Evolutionary conservation across 2,797 vertebrate species (phyloP).

Genomic region (Cossypha dichroa): DNA sequence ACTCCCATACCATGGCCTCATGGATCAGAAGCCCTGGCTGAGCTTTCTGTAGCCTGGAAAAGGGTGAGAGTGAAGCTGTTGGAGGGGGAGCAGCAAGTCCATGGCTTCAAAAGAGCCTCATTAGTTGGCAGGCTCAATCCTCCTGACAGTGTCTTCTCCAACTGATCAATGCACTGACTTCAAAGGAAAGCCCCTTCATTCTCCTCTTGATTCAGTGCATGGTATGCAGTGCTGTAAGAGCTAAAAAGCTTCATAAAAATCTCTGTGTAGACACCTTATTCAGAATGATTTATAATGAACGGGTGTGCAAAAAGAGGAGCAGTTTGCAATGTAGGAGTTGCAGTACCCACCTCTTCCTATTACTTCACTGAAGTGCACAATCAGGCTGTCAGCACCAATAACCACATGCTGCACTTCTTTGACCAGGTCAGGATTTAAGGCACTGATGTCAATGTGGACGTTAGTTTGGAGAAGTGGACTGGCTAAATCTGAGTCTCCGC

Average conservation of each 20-base stretch:
- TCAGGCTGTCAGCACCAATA: conserved; percentile 89
- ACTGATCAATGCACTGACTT: not conserved
- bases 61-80: not conserved
- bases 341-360: conserved; percentile 92
- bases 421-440: conserved; percentile 93
- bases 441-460: conserved; percentile 90
- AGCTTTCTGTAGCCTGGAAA: not conserved
- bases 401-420: conserved; percentile 96
- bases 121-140: not conserved
- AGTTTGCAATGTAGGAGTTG: not conserved
- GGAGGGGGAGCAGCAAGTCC: not conserved
- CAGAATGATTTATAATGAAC: not conserved
- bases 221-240: not conserved
- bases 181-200: not conserved
- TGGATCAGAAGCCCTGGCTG: not conserved
- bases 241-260: not conserved
- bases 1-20: not conserved
- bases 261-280: not conserved
- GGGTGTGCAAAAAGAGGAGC: not conserved
- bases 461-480: conserved; percentile 89
- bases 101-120: not conserved
- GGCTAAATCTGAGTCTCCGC: conserved; percentile 88
- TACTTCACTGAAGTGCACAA: conserved; percentile 92
- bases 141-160: not conserved
- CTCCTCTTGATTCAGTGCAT: not conserved